Base-by-base conservation (phyloP, 2,797 vertebrate genomes). In the Coilia nasus region DNA sequence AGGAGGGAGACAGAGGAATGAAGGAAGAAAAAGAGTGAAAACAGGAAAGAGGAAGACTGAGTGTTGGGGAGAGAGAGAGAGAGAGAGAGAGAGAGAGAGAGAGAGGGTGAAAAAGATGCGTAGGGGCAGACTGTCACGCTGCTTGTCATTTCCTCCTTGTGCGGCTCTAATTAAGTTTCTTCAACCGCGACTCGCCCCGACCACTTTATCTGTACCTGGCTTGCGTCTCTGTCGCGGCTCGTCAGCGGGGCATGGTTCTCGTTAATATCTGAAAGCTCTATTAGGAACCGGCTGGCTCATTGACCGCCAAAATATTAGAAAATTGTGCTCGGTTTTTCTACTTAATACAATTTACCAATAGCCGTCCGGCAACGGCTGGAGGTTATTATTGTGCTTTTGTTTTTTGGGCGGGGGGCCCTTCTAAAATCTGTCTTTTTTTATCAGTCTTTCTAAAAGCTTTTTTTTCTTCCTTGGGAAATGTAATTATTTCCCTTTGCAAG, bases 321-420 rank as follows among this genome's bases (percentile, higher is more conserved):
- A 89, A 88, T 83, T 64, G 80, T 82, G 82, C 57, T 71, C 47
- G 25, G 67, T 25, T 84, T 88, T 89, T 88, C 59, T 31, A 83
- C 81, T 62, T 90, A 88, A 89, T 90, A 75, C 88, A 84, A 92
- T 91, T 93, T 86, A 86, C 57, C 81, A 88, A 89, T 82, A 85
- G 88, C 83, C 78, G 25, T 62, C 11, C 64, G 84, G 81, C 78
- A 60, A 71, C 84, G 83, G 84, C 86, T 88, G 89, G 84, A 86
- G 87, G 85, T 88, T 88, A 84, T 91, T 91, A 87, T 89, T 89
- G 84, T 81, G 78, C 41, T 83, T 62, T 86, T 83, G 87, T 84
- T 64, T 47, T 80, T 56, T 6, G 67, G 28, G 15, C 2, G 10
- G 50, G 50, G 50, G 50, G 50, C 2, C 2, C 50, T 14, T 54